Evolutionary conservation across 2,797 vertebrate species (phyloP), one percentile per base, ranked within the genome.

Genomic region (Cuculus canorus): DNA sequence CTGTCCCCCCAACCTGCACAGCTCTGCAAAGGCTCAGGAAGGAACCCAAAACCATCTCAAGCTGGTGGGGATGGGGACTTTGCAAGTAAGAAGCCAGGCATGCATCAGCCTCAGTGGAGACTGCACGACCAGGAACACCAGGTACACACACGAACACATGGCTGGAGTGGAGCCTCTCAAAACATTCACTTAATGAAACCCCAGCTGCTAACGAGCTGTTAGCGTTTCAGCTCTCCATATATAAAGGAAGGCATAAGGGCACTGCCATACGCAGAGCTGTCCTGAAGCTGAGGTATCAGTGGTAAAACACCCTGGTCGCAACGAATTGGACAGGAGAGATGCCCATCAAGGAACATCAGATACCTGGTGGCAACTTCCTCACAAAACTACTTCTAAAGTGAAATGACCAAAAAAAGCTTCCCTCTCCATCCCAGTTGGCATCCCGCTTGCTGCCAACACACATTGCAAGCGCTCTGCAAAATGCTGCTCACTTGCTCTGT

Each of bases 401-500:
- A 41, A 71, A 33, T 3, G 9, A 5, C 32, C 21, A 54, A 54
- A 19, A 19, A 75, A 53, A 81, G 59, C 54, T 86, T 48, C 59
- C 71, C n/a, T 33, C 64, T 73, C 61, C 73, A 50, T 72, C 57
- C 48, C 66, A 4, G n/a, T n/a, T n/a, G n/a, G 7, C 5, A 43
- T n/a, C 59, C 68, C 57, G 57, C 90, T 73, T 4, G 41, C 83
- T 87, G 95, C 95, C 95, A 95, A 52, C 91, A 78, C 91, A 78
- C 86, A 33, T 54, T 77, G 72, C 88, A 37, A 77, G 37, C 3
- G 17, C 89, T 94, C 86, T 92, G 93, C 56, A 88, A 92, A 90
- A 59, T 83, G 91, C 89, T 94, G 95, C 91, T 95, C 96, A 92
- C 82, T 95, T 94, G 89, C 89, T 92, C 85, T 71, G 87, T 1